Evolutionary conservation across 2,888 invertebrate species (phyloP).

Genomic region (Habrosyne pyritoides): DNA sequence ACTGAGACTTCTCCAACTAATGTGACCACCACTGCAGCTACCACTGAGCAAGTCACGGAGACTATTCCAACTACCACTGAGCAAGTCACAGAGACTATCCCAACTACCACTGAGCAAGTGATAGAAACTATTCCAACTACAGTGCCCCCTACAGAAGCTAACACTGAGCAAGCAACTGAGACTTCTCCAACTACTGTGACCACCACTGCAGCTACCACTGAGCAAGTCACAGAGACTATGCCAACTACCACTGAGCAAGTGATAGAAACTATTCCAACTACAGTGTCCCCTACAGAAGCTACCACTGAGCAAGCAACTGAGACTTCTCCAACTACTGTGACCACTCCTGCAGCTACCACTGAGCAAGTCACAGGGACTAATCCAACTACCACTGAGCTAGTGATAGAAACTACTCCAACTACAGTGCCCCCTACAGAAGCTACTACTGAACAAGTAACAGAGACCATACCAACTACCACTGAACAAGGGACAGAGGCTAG

Average conservation of each 20-base stretch:
- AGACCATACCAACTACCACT: slow-evolving; percentile 13
- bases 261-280: slow-evolving; percentile 3
- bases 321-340: background rate
- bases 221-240: too few relatives aligned
- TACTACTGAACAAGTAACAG: slow-evolving; percentile 8
- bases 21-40: slow-evolving; percentile 3
- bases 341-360: slow-evolving; percentile 12
- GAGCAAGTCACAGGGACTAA: background rate
- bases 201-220: background rate
- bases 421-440: background rate
- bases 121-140: background rate
- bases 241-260: background rate
- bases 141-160: slow-evolving; percentile 3
- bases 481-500: slow-evolving; percentile 8
- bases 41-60: background rate
- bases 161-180: background rate
- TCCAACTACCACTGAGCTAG: background rate
- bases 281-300: slow-evolving; percentile 1
- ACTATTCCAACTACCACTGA: background rate
- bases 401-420: background rate
- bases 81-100: background rate
- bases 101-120: background rate
- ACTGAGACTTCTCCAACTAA: background rate
- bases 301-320: too few relatives aligned
- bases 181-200: slow-evolving; percentile 4